Evolutionary conservation across 2,888 invertebrate genomes (phyloP), one percentile per base, ranked within the genome.

Genomic region (Lamellibrachia columna): DNA sequence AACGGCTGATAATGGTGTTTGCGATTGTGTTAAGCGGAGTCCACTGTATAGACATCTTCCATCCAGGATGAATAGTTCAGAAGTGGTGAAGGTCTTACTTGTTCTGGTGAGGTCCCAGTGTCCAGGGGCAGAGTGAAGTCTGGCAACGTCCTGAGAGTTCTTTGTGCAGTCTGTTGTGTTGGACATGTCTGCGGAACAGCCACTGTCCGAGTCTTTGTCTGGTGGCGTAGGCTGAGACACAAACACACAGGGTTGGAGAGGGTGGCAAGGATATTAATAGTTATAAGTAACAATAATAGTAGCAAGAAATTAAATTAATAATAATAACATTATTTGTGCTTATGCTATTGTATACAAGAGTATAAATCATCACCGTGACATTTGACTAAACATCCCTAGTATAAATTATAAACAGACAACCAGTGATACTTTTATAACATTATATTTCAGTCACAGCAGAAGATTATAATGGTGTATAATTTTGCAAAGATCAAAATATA

Each of bases 201-300:
- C 92, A n/a, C 92, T 92, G 53, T 92, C 92, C 0, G n/a, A n/a
- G 90, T 92, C 90, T 52, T 92, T 90, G 40, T 92, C 92, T 2
- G 75, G 92, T 6, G 22, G 22, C 3, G 22, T 75, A 1, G 75
- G 75, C 75, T 75, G 75, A 22, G 3, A 22, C 75, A 75, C 75
- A 75, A 60, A 75, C 75, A 15, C 75, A 22, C 15, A 15, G n/a
- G 22, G 75, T 75, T 15, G 15, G 75, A 75, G 75, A 60, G 60
- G 75, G 75, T 4, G 6, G n/a, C 22, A 6, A 75, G 75, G 11
- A 75, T n/a, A 40, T 75, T 75, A 6, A 22, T 75, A 22, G n/a
- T 75, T 75, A 22, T 75, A 75, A 22, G 75, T 40, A 40, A 1
- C 40, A 40, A 40, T 40, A 40, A 40, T 40, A 28, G 40, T 40